A percentile compares a stretch with the other conserved stretches of the same genome.
phyloP scores from a whole-genome alignment of 2,888 invertebrate species.

The Eristalinus sepulchralis region DNA sequence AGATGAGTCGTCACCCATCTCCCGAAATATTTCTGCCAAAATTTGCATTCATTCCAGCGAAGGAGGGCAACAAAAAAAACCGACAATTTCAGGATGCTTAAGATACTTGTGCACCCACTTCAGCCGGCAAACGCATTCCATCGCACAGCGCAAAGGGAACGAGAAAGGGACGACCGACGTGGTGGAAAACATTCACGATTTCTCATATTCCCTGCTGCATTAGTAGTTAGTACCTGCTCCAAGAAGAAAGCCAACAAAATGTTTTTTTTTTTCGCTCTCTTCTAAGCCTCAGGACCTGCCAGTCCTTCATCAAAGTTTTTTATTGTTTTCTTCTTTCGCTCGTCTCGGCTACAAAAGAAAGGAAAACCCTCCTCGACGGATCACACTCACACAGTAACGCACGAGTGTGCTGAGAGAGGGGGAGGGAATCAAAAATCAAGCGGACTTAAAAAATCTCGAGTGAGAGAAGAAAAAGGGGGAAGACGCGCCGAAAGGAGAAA shows the following conservation, averaged over 20 bases:
- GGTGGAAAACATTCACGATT: conserved; percentile 11
- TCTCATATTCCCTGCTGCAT: conserved; percentile 53
- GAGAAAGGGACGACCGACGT: conserved; percentile 2
- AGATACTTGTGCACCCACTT: conserved; percentile 65
- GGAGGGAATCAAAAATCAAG: conserved; percentile 25
- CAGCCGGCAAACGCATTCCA: conserved; percentile 37
- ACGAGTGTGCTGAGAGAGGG: conserved; percentile 37
- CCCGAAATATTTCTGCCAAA: conserved; percentile 4
- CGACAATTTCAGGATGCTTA: conserved; percentile 48
- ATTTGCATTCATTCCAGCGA: neutral
- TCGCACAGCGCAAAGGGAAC: neutral
- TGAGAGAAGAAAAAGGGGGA: conserved; percentile 41
- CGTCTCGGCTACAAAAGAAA: conserved; percentile 45
- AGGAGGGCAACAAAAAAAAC: conserved; percentile 3
- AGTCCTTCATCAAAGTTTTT: conserved; percentile 69
- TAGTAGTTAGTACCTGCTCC: conserved; percentile 52
- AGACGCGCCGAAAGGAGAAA: conserved; percentile 33
- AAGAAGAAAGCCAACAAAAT: conserved; percentile 49
- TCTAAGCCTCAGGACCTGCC: conserved; percentile 68
- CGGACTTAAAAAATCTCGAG: conserved; percentile 4
- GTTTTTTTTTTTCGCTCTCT: conserved; percentile 52
- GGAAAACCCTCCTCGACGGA: conserved; percentile 50
- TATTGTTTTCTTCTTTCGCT: conserved; percentile 58
- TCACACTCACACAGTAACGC: neutral
- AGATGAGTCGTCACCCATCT: conserved; percentile 14